phyloP scores from a whole-genome alignment of 2,797 vertebrate species.

The Chanos chanos region DNA sequence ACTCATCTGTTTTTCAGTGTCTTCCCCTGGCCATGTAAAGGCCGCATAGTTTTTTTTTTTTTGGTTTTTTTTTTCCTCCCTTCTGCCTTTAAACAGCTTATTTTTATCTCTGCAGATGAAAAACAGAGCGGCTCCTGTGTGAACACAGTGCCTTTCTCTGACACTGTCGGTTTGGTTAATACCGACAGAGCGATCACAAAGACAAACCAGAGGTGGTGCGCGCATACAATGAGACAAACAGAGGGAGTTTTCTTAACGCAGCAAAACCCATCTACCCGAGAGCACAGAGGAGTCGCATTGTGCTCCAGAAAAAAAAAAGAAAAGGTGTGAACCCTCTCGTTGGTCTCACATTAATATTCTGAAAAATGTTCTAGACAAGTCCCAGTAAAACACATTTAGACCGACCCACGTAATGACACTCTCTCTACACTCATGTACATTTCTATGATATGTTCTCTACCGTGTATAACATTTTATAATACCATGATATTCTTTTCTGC shows the following conservation, averaged over 20 bases:
- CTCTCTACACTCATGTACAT: too few species aligned
- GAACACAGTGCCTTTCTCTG: constrained; percentile 22
- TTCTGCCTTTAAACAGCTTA: constrained; percentile 23
- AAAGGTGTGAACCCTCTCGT: too few species aligned
- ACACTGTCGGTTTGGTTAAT: constrained; percentile 30
- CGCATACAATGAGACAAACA: constrained; percentile 1
- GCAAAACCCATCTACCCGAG: constrained; percentile 2
- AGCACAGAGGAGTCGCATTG: constrained; percentile 12
- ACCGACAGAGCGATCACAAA: constrained; percentile 13
- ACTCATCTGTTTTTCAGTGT: constrained; percentile 22
- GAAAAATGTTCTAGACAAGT: too few species aligned
- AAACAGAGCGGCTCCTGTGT: constrained; percentile 28
- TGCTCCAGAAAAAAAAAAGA: neutral
- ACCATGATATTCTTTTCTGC: too few species aligned
- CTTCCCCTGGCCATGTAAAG: constrained; percentile 11
- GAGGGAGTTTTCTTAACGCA: constrained; percentile 6
- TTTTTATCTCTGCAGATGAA: constrained; percentile 36
- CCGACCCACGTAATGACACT: too few species aligned
- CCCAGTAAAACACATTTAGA: too few species aligned
- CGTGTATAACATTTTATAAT: too few species aligned
- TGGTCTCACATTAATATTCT: too few species aligned
- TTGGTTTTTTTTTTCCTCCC: neutral
- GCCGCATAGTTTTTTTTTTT: neutral
- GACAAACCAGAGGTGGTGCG: constrained; percentile 9
- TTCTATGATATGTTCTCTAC: too few species aligned